Conservation (phyloP, 2,797 vertebrate genomes). For the Mormyrops attenuatus region DNA sequence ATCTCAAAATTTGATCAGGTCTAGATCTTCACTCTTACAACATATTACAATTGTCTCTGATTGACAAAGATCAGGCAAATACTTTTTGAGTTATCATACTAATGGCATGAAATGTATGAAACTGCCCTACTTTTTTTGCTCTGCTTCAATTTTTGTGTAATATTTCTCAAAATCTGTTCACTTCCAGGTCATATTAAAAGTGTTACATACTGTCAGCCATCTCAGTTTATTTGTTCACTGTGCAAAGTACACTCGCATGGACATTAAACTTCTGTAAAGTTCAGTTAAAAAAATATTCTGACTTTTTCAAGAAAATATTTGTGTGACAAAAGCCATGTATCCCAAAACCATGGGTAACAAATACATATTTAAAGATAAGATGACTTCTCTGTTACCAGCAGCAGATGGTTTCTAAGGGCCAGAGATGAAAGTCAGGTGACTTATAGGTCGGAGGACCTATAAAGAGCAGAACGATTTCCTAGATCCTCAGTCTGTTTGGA, state of each 20-base stretch:
- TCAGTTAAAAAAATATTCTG: background rate
- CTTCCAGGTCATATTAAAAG: no score
- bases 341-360: background rate
- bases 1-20: no score
- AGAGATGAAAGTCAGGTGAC: background rate
- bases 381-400: background rate
- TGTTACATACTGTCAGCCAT: background rate
- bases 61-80: no score
- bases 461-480: background rate
- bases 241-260: background rate
- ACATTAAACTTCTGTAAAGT: background rate
- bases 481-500: background rate
- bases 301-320: background rate
- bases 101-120: no score
- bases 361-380: background rate
- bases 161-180: no score
- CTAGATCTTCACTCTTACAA: no score
- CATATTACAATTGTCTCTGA: no score
- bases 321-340: background rate
- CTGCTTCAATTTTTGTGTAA: no score
- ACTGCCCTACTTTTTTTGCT: no score
- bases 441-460: background rate
- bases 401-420: background rate
- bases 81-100: no score
- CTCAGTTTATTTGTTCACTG: background rate